A percentile compares a stretch with the other conserved stretches of the same genome.
These are phyloP conservation scores for Solenopsis invicta DNA, from an alignment of 1,140 invertebrate species.

Conservation along the genomic window DNA sequence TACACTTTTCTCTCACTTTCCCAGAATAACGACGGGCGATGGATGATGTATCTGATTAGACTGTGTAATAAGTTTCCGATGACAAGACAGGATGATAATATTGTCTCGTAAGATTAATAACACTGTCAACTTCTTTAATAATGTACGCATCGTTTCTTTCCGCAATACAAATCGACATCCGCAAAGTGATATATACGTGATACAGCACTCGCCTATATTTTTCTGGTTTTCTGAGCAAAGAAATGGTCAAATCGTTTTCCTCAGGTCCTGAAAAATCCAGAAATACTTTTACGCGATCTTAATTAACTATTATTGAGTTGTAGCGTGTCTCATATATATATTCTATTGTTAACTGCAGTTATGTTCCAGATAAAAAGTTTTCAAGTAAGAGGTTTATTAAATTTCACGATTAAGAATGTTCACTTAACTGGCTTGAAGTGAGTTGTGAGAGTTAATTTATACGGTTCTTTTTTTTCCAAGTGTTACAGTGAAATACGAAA, in stretches of 20 bases:
- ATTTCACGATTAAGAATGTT: neutral
- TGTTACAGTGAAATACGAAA: neutral
- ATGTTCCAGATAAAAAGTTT: neutral
- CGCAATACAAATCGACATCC: neutral
- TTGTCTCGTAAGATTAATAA: slow-evolving; percentile 6
- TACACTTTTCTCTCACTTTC: slow-evolving; percentile 57
- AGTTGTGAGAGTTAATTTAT: neutral
- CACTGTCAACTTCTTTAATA: neutral
- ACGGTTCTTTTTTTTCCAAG: neutral
- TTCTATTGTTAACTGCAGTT: neutral
- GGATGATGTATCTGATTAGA: neutral
- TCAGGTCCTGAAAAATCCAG: neutral
- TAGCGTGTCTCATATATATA: neutral
- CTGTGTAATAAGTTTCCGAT: slow-evolving; percentile 11
- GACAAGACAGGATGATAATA: neutral
- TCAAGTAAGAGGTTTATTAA: neutral
- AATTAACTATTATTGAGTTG: slow-evolving; percentile 18
- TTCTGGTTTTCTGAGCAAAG: slow-evolving; percentile 71
- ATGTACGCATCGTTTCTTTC: neutral
- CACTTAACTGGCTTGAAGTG: neutral
- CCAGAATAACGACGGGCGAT: slow-evolving; percentile 42
- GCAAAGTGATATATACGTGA: neutral
- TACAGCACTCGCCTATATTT: slow-evolving; percentile 60
- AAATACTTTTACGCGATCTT: slow-evolving; percentile 12
- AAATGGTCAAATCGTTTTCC: slow-evolving; percentile 18